Evolutionary conservation across 92 coral and sea anemone species (phyloP).

Genomic region (Anthopleura xanthogrammica): DNA sequence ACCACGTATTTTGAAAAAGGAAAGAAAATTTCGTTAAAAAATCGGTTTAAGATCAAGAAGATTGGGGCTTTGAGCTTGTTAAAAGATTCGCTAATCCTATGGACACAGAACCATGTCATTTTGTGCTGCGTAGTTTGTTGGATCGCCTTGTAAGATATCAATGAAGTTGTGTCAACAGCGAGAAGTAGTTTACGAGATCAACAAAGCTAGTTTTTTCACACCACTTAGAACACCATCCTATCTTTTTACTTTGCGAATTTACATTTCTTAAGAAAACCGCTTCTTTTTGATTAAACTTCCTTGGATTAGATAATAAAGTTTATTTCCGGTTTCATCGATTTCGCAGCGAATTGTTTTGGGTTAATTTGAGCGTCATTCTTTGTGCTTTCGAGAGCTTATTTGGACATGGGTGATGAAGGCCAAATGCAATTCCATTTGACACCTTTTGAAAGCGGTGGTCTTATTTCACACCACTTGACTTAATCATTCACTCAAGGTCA

Average conservation of each 20-base stretch:
- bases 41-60: neutral
- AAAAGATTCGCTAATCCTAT: neutral
- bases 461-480: constrained; percentile 21
- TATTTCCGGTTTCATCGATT: constrained; percentile 4
- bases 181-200: constrained; percentile 1
- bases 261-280: constrained; percentile 30
- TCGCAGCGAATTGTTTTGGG: neutral
- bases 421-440: constrained; percentile 28
- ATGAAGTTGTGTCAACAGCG: constrained; percentile 13
- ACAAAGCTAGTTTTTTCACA: constrained; percentile 9
- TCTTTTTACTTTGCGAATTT: constrained; percentile 1
- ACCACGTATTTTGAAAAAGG: neutral
- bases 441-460: constrained; percentile 28
- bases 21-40: neutral
- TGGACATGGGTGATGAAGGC: constrained; percentile 1
- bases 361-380: constrained; percentile 9
- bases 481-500: constrained; percentile 11
- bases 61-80: neutral
- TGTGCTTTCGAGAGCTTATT: neutral
- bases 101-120: neutral
- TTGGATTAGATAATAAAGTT: neutral
- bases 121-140: neutral
- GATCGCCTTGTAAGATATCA: neutral
- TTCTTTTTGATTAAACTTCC: constrained; percentile 5
- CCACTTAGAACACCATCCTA: constrained; percentile 4